Evolutionary conservation across 2,888 invertebrate species (phyloP), one percentile per base, ranked within the genome.

Genomic region (Pimpla rufipes): DNA sequence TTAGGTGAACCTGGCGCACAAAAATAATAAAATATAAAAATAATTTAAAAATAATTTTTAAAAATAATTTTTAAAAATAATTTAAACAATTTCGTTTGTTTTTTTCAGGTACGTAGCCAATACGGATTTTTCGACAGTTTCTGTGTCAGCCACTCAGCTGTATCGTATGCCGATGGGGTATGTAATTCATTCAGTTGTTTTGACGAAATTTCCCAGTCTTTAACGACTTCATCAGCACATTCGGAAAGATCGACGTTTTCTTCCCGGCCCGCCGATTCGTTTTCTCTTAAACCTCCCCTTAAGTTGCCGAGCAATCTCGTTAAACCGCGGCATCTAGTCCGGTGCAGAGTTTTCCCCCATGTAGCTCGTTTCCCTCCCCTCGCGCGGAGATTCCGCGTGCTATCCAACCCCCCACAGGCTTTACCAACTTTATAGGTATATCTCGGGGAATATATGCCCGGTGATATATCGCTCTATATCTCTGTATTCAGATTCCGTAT

Each of bases 161-260:
- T 5, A 21, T 10, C n/a, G n/a, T n/a, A 29, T 23, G 7, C 8
- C 6, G 18, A 13, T 68, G 6, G 2, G 68, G 68, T 68, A 68
- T 50, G 68, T 50, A 67, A 10, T n/a, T 5, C 10, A 2, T 21
- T 18, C 47, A 50, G n/a, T 29, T 29, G 5, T 29, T 29, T 29
- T 29, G 29, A 29, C n/a, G 29, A 29, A 29, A 29, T 16, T 45
- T 16, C 7, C 21, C 16, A 45, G 13, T 13, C 66, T 29, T 67
- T 70, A 71, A 78, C 64, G 64, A 57, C 59, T 77, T 59, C 21
- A 59, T 77, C 57, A 62, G 0, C 13, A 11, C 16, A 62, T 52
- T 52, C 52, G 21, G n/a, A 71, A 52, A 52, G 71, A 71, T 71
- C 42, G 71, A 66, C 52, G 64, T 64, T 78, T 64, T 50, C 50